Percentiles rank a stretch among this genome's conserved stretches.
phyloP scores from a whole-genome alignment of 2,888 invertebrate genomes.

The Mesorhabditis sp. region DNA sequence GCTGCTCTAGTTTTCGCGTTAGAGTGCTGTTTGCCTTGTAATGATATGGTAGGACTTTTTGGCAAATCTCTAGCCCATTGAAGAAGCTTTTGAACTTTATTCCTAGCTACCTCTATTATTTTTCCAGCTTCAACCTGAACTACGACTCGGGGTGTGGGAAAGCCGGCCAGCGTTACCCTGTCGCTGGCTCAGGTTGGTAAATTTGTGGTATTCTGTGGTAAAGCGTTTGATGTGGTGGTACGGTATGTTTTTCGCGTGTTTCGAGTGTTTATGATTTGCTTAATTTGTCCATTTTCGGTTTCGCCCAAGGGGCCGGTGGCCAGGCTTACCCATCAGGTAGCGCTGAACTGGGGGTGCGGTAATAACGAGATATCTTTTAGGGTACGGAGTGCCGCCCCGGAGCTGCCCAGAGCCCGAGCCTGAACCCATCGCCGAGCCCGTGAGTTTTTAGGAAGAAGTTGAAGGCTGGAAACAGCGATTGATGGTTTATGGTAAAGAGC shows the following conservation, averaged over 20 bases:
- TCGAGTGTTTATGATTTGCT: background rate
- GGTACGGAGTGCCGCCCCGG: background rate
- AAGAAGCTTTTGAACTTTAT: too few relatives aligned
- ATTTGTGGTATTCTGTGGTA: too few relatives aligned
- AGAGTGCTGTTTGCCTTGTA: too few relatives aligned
- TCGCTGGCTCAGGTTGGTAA: constrained; percentile 1
- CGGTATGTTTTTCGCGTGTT: background rate
- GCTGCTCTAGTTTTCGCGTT: too few relatives aligned
- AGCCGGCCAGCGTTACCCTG: background rate
- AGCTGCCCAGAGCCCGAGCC: constrained; percentile 6
- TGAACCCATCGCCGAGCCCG: background rate
- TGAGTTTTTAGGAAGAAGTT: too few relatives aligned
- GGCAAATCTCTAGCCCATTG: too few relatives aligned
- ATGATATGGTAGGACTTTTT: too few relatives aligned
- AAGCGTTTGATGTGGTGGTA: too few relatives aligned
- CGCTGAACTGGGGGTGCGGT: background rate
- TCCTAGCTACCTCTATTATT: background rate
- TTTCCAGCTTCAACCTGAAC: background rate
- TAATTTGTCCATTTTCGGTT: background rate
- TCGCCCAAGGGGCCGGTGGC: background rate
- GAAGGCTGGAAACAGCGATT: too few relatives aligned
- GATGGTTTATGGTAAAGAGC: too few relatives aligned
- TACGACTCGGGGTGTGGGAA: background rate
- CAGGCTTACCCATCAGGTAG: background rate
- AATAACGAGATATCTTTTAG: background rate